A percentile compares a stretch with the other conserved stretches of the same genome.
Conservation (phyloP, 2,113 vertebrate species). For the Syrrhaptes paradoxus region DNA sequence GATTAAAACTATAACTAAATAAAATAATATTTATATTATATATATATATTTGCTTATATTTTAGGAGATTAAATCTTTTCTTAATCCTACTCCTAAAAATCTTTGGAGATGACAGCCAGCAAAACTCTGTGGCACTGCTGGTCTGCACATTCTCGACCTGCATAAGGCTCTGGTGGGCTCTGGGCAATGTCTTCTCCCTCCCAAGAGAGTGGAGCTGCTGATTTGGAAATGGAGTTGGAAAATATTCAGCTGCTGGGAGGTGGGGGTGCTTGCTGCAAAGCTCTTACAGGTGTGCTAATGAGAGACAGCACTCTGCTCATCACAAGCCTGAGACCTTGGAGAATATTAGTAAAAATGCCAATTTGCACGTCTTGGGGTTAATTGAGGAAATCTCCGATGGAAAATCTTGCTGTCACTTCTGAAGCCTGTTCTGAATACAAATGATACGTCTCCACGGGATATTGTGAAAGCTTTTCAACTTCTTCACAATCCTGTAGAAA, state of each 20-base stretch:
- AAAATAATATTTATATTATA: no score
- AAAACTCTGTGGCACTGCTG: not conserved
- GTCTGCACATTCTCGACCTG: not conserved
- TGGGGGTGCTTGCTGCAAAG: not conserved
- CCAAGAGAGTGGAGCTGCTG: not conserved
- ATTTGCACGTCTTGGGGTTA: slow-evolving; percentile 65
- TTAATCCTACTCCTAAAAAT: not conserved
- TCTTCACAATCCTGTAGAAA: not conserved
- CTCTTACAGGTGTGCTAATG: slow-evolving; percentile 48
- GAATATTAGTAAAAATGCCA: slow-evolving; percentile 57
- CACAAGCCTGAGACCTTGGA: slow-evolving; percentile 38
- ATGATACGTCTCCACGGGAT: not conserved
- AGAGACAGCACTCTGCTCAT: slow-evolving; percentile 26
- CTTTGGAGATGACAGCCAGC: not conserved
- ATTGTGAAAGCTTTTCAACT: not conserved
- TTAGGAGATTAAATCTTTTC: not conserved
- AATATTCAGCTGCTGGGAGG: not conserved
- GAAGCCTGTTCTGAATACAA: slow-evolving; percentile 40
- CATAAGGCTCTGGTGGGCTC: not conserved
- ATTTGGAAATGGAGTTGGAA: not conserved
- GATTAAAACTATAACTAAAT: not conserved
- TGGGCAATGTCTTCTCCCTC: not conserved
- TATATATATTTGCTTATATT: not conserved
- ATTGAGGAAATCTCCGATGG: slow-evolving; percentile 58
- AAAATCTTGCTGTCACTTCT: slow-evolving; percentile 51